Conservation (phyloP, 1,140 invertebrate species). For the Euborellia annulipes region DNA sequence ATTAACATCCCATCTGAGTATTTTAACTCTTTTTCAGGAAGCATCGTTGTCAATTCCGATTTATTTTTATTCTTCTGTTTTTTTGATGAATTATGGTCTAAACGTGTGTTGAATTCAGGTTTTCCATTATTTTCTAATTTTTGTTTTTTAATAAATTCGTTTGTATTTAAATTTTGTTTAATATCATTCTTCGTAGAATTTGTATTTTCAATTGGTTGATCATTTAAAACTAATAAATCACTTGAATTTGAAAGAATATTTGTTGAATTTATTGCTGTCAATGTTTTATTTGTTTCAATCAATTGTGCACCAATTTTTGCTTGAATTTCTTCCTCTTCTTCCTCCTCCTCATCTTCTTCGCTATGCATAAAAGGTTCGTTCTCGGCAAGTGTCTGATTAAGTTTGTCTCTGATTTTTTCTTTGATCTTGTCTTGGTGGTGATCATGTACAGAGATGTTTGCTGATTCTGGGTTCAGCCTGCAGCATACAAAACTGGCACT, state of each 20-base stretch:
- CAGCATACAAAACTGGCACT: slow-evolving; percentile 29
- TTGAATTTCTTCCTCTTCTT: slow-evolving; percentile 3
- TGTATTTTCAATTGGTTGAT: no score
- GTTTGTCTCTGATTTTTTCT: not conserved
- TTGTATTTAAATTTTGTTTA: no score
- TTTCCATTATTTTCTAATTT: not conserved
- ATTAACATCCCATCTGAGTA: not conserved
- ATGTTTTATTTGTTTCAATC: slow-evolving; percentile 1
- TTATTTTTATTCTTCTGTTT: not conserved
- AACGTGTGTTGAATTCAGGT: not conserved
- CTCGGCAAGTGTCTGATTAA: slow-evolving; percentile 3
- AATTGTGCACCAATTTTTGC: not conserved
- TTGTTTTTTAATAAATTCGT: no score
- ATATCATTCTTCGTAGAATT: no score
- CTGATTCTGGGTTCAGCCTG: slow-evolving; percentile 13
- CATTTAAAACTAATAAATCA: no score
- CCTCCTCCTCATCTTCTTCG: slow-evolving; percentile 1
- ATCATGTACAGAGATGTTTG: slow-evolving; percentile 2
- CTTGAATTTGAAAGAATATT: no score
- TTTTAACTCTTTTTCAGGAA: not conserved
- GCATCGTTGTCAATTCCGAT: slow-evolving; percentile 1
- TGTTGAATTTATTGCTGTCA: no score
- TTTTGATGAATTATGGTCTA: slow-evolving; percentile 2
- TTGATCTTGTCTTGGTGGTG: slow-evolving; percentile 1
- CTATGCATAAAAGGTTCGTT: no score